These are phyloP conservation scores for Rhopalosiphum maidis DNA, from an alignment of 1,140 invertebrate genomes.

Conservation along the genomic window DNA sequence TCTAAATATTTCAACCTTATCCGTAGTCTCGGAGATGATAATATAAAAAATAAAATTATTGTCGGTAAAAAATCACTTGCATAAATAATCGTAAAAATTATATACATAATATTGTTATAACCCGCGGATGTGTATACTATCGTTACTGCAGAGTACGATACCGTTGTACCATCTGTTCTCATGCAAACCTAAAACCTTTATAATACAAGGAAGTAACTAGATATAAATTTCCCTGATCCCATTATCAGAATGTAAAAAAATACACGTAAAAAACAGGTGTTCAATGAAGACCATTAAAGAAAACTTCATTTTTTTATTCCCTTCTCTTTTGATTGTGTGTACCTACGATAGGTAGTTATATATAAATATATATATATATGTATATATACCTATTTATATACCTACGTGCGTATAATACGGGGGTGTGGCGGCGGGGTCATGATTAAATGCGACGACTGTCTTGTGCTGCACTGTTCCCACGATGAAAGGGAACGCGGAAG, in stretches of 20 bases:
- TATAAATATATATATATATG: not conserved
- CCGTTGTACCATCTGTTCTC: constrained; percentile 52
- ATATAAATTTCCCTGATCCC: constrained; percentile 52
- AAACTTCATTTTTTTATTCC: not conserved
- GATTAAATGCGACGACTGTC: constrained; percentile 47
- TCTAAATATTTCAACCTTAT: not conserved
- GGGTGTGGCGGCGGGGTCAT: constrained; percentile 53
- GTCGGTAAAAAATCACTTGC: not conserved
- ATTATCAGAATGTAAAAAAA: constrained; percentile 54
- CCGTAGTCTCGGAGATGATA: not conserved
- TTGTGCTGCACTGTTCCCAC: constrained; percentile 40
- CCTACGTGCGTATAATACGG: not conserved
- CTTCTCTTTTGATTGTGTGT: constrained; percentile 10
- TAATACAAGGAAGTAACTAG: constrained; percentile 52
- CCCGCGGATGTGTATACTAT: not conserved
- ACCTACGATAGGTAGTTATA: not conserved
- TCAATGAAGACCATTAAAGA: constrained; percentile 40
- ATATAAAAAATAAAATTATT: not conserved
- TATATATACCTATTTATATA: not conserved
- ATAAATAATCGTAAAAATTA: not conserved
- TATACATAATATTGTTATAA: not conserved
- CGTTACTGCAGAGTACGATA: not conserved
- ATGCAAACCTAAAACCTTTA: constrained; percentile 43
- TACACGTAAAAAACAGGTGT: constrained; percentile 54
- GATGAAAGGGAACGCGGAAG: constrained; percentile 58